Conservation (phyloP, 2,888 invertebrate genomes). For the Rutpela maculata region DNA sequence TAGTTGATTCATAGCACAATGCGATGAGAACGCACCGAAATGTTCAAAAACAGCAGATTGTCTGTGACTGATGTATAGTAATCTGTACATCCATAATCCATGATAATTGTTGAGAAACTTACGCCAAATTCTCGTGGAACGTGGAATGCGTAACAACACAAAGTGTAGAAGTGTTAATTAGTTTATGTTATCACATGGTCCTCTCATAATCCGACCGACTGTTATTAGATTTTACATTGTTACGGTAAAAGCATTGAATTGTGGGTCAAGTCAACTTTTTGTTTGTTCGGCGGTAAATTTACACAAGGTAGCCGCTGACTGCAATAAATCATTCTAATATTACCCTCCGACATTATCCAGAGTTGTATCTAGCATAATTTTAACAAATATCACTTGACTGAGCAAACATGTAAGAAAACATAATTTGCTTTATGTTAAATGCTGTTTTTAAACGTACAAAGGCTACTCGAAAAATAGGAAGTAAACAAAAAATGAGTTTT, state of each 20-base stretch:
- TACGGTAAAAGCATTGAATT: conserved; percentile 3
- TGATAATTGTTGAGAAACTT: conserved; percentile 1
- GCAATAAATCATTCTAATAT: conserved; percentile 7
- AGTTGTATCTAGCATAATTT: neutral
- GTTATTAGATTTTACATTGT: neutral
- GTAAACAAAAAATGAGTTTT: too few species aligned
- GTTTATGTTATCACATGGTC: conserved; percentile 7
- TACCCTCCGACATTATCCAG: neutral
- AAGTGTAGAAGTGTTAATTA: conserved; percentile 7
- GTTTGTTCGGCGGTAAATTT: neutral
- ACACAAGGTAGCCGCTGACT: neutral
- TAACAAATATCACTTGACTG: conserved; percentile 4
- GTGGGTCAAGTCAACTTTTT: neutral
- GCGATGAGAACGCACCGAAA: neutral
- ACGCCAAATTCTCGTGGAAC: neutral
- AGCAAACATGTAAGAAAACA: neutral
- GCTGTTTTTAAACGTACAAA: neutral
- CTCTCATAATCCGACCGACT: neutral
- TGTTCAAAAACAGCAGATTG: conserved; percentile 2
- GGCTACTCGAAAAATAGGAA: too few species aligned
- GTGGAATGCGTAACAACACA: neutral
- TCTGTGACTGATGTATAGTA: neutral
- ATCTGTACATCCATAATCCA: conserved; percentile 4
- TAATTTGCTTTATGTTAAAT: neutral
- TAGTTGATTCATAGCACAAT: neutral